Conservation (phyloP, 2,113 vertebrate genomes). For the Pampusana beccarii region DNA sequence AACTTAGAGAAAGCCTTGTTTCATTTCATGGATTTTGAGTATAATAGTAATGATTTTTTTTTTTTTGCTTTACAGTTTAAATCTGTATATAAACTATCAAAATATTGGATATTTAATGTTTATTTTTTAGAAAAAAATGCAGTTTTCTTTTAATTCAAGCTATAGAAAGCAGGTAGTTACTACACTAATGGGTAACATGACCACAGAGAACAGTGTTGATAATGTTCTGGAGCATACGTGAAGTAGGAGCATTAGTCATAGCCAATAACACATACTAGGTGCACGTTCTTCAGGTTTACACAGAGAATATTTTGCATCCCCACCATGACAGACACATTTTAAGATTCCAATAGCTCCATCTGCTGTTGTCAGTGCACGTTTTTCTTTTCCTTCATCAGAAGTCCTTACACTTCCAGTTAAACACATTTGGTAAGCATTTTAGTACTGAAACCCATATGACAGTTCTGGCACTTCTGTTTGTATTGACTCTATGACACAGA, state of each 20-base stretch:
- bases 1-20: background rate
- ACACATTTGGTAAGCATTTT: background rate
- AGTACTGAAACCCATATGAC: background rate
- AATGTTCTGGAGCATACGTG: background rate
- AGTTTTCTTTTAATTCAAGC: background rate
- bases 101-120: background rate
- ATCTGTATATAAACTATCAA: background rate
- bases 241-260: background rate
- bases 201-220: background rate
- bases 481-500: background rate
- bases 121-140: background rate
- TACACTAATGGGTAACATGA: background rate
- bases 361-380: constrained; percentile 20
- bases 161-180: background rate
- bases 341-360: constrained; percentile 55
- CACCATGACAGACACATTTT: background rate
- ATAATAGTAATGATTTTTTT: background rate
- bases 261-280: background rate
- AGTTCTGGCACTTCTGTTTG: background rate
- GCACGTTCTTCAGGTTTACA: background rate
- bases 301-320: background rate
- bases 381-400: background rate
- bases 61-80: background rate
- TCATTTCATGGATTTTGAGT: background rate
- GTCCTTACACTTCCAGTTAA: background rate